A percentile compares a stretch with the other conserved stretches of the same genome.
Evolutionary conservation across 2,797 vertebrate genomes (phyloP).

Genomic region (Anomalospiza imberbis): DNA sequence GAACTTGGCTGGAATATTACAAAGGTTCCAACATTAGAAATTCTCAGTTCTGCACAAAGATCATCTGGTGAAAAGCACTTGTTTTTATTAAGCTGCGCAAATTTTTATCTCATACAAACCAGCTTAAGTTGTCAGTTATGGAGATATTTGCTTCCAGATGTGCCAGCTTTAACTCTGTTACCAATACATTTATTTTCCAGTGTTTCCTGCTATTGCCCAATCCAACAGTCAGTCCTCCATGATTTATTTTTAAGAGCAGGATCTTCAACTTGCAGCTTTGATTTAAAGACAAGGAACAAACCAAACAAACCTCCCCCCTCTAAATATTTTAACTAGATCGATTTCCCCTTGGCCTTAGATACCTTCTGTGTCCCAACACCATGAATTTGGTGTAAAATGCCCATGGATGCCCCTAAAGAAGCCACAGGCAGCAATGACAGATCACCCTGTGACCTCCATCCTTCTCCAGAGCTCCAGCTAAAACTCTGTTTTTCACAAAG

Average conservation of each 20-base stretch:
- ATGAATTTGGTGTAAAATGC: rapidly evolving
- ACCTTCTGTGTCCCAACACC: background rate
- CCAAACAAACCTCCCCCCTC: rapidly evolving
- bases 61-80: background rate
- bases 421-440: background rate
- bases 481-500: background rate
- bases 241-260: background rate
- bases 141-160: background rate
- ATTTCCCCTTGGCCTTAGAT: background rate
- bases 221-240: background rate
- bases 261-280: background rate
- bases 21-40: background rate
- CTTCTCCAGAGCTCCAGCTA: background rate
- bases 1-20: background rate
- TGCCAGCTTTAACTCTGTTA: background rate
- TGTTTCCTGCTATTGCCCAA: background rate
- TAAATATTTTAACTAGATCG: background rate
- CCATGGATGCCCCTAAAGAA: background rate
- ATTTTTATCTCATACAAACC: background rate
- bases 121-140: background rate
- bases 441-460: background rate
- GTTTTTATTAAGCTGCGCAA: background rate
- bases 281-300: background rate
- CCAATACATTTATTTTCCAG: background rate
- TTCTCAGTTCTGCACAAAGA: background rate